Conservation (phyloP, 2,888 invertebrate species). For the Ennomos quercinarius region DNA sequence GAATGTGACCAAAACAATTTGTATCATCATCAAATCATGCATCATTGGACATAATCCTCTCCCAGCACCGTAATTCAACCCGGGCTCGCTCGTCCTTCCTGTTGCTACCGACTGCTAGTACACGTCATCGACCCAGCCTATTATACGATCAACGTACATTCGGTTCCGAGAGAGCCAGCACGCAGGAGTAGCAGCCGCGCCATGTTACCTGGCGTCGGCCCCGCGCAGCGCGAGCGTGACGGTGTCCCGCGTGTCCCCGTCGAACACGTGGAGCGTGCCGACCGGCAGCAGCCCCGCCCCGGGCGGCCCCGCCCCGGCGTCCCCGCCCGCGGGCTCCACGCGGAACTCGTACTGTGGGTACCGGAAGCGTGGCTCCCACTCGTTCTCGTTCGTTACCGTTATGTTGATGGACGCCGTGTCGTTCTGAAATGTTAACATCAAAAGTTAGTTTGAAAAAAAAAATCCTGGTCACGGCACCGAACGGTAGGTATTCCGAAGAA, state of each 20-base stretch:
- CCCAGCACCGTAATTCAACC: no score
- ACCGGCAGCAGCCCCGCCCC: slow-evolving; percentile 65
- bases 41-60: no score
- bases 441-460: neutral
- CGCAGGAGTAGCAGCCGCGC: no score
- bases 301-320: slow-evolving; percentile 41
- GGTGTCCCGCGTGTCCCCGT: slow-evolving; percentile 92
- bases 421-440: slow-evolving; percentile 84
- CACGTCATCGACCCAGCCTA: no score
- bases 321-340: slow-evolving; percentile 53
- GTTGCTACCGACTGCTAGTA: no score
- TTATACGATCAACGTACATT: no score
- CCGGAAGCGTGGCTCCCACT: slow-evolving; percentile 96
- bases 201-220: slow-evolving; percentile 87
- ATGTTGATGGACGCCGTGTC: slow-evolving; percentile 93
- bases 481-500: no score
- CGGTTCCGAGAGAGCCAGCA: no score
- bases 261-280: slow-evolving; percentile 93
- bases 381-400: slow-evolving; percentile 94
- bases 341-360: slow-evolving; percentile 95
- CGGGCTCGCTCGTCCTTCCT: no score
- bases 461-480: no score
- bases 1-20: no score
- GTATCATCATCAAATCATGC: no score
- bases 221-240: slow-evolving; percentile 90